These are phyloP conservation scores for Oophaga pumilio DNA, from an alignment of 2,113 vertebrate genomes.

Conservation along the genomic window DNA sequence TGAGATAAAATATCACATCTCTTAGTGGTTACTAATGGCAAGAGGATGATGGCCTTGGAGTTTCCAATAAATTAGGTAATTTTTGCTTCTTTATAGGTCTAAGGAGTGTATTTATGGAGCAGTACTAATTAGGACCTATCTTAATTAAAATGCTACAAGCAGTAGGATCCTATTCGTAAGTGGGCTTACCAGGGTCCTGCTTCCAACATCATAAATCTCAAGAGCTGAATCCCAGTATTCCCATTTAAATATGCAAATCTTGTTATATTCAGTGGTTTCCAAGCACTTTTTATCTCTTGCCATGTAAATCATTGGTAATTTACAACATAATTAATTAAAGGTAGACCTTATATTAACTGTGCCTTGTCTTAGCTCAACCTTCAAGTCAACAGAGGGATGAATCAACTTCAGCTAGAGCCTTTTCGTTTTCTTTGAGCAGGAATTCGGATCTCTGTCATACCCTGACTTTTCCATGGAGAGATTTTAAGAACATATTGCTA, in stretches of 20 bases:
- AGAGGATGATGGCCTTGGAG: not conserved
- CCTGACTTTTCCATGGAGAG: slow-evolving; percentile 21
- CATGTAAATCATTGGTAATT: not conserved
- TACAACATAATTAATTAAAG: slow-evolving; percentile 37
- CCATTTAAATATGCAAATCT: not conserved
- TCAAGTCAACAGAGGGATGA: slow-evolving; percentile 25
- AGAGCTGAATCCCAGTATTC: not conserved
- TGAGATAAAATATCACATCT: not conserved
- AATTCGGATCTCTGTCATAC: not conserved
- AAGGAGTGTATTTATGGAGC: not conserved
- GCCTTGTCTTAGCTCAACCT: slow-evolving; percentile 4
- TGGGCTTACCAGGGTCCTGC: not conserved
- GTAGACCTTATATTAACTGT: slow-evolving; percentile 14
- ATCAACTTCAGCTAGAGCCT: slow-evolving; percentile 6
- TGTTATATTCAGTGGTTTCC: not conserved
- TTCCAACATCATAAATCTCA: not conserved
- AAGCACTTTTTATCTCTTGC: not conserved
- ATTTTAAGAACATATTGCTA: slow-evolving; percentile 30
- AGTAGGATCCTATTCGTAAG: not conserved
- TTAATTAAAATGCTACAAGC: not conserved
- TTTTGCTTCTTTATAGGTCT: not conserved
- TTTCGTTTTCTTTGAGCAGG: slow-evolving; percentile 6
- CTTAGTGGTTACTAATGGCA: not conserved
- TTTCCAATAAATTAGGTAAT: not conserved
- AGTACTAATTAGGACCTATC: not conserved